These are phyloP conservation scores for Myathropa florea DNA, from an alignment of 2,888 invertebrate genomes.

Conservation along the genomic window DNA sequence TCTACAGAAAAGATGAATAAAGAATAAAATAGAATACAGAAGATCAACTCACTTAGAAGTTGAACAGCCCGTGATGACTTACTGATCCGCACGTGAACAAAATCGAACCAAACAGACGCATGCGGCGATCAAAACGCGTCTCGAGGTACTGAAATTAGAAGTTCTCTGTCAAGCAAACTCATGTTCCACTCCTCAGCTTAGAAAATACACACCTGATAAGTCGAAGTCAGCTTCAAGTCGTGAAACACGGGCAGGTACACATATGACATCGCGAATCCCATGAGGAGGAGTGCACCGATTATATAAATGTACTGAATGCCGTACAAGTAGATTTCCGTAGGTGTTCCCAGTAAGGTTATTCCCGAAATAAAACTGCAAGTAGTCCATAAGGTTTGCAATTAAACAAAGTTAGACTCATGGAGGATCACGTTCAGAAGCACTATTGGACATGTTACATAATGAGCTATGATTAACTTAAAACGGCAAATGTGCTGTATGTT, in stretches of 20 bases:
- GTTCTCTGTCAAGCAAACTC: no score
- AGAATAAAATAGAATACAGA: conserved; percentile 50
- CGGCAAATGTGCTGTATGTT: no score
- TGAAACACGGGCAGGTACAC: conserved; percentile 88
- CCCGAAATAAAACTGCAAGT: conserved; percentile 86
- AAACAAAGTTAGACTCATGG: background rate
- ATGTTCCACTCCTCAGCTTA: background rate
- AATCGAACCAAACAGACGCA: conserved; percentile 85
- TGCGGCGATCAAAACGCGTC: conserved; percentile 84
- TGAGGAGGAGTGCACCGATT: conserved; percentile 82
- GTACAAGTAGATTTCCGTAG: conserved; percentile 89
- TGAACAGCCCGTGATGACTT: conserved; percentile 75
- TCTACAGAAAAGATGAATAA: conserved; percentile 80
- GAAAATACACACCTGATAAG: conserved; percentile 84
- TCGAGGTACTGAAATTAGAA: conserved; percentile 83
- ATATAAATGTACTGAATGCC: conserved; percentile 88
- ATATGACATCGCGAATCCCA: conserved; percentile 84
- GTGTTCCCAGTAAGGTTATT: conserved; percentile 88
- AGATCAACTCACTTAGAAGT: conserved; percentile 46
- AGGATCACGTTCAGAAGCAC: no score
- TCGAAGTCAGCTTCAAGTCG: conserved; percentile 86
- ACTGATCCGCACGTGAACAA: conserved; percentile 85
- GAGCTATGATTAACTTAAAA: no score
- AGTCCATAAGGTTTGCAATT: background rate
- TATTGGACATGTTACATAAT: no score